A percentile compares a stretch with the other conserved stretches of the same genome.
phyloP scores from a whole-genome alignment of 2,888 invertebrate species.

The Calameuta filiformis region DNA sequence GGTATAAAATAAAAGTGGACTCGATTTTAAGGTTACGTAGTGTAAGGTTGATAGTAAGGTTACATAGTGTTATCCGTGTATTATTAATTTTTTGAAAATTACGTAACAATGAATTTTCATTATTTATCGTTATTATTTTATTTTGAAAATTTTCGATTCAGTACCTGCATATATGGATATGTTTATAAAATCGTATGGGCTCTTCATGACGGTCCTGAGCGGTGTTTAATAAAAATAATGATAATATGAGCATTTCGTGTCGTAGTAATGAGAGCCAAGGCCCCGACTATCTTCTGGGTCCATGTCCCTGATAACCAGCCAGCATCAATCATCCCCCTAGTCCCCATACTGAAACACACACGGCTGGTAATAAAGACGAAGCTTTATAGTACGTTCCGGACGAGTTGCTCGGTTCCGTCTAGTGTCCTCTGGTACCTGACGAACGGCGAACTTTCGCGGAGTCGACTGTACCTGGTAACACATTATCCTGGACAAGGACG shows the following conservation, averaged over 20 bases:
- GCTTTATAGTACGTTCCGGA: conserved; percentile 34
- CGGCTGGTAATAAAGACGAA: conserved; percentile 52
- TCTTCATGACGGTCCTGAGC: conserved; percentile 21
- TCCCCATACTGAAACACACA: conserved; percentile 14
- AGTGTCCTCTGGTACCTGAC: not conserved
- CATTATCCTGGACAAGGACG: conserved; percentile 35
- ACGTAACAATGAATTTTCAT: not conserved
- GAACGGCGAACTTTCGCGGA: conserved; percentile 27
- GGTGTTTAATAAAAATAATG: conserved; percentile 63
- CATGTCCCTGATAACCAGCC: conserved; percentile 47
- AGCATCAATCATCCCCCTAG: conserved; percentile 44
- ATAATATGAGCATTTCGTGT: conserved; percentile 65
- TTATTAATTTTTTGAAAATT: not conserved
- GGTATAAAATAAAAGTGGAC: not conserved
- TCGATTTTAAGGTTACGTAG: not conserved
- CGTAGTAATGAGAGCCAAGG: conserved; percentile 55
- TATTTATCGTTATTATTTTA: not conserved
- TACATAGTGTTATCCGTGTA: not conserved
- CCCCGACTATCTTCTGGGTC: conserved; percentile 41
- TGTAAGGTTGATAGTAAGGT: too few relatives aligned
- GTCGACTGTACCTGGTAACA: conserved; percentile 40
- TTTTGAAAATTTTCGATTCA: not conserved
- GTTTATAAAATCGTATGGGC: not conserved
- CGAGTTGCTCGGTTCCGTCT: conserved; percentile 9
- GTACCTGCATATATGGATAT: too few relatives aligned